Conservation (phyloP, 2,113 vertebrate genomes). For the Pachypanchax playfairii region DNA sequence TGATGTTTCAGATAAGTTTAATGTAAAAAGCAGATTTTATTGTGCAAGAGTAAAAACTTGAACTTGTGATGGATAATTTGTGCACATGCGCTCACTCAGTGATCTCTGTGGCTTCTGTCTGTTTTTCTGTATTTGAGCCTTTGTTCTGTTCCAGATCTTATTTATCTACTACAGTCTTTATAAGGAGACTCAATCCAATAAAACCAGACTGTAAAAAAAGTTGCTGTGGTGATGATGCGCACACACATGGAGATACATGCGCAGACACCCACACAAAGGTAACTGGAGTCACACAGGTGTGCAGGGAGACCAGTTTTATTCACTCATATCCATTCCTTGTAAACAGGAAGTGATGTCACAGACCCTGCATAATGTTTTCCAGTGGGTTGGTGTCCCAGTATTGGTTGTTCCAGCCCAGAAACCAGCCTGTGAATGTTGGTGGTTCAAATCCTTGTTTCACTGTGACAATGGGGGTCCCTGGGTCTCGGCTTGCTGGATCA, state of each 20-base stretch:
- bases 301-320: too few species aligned
- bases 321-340: neutral
- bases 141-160: conserved; percentile 42
- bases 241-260: neutral
- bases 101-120: conserved; percentile 10
- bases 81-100: conserved; percentile 2
- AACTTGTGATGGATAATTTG: conserved; percentile 55
- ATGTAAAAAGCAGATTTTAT: conserved; percentile 61
- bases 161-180: conserved; percentile 61
- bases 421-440: conserved; percentile 96
- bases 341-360: conserved; percentile 57
- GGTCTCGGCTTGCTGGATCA: conserved; percentile 88
- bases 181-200: conserved; percentile 56
- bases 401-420: conserved; percentile 93
- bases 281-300: neutral
- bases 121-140: conserved; percentile 35
- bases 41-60: conserved; percentile 48
- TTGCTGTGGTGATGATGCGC: neutral
- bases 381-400: conserved; percentile 92
- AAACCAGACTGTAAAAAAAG: conserved; percentile 32
- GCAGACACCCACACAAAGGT: neutral
- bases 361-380: conserved; percentile 74
- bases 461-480: conserved; percentile 85
- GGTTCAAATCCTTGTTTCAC: conserved; percentile 92
- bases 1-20: conserved; percentile 61